phyloP scores from a whole-genome alignment of 2,113 vertebrate species.

The Varanus komodoensis region DNA sequence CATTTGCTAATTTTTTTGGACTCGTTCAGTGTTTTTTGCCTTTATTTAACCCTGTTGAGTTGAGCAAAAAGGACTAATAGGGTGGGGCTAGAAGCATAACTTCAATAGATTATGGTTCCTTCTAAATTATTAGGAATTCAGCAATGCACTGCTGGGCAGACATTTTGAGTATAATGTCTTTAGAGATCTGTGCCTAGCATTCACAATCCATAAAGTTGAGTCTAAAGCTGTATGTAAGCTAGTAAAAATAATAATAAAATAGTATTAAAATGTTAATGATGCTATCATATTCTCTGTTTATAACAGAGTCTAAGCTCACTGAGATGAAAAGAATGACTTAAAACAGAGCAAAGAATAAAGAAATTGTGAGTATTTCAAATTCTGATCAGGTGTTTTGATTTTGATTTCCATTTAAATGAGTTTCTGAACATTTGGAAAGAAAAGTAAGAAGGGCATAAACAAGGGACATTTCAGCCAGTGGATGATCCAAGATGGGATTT shows the following conservation, averaged over 20 bases:
- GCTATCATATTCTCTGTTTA: constrained; percentile 40
- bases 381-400: constrained; percentile 47
- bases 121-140: constrained; percentile 48
- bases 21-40: constrained; percentile 16
- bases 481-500: constrained; percentile 18
- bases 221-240: constrained; percentile 45
- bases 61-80: constrained; percentile 32
- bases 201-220: constrained; percentile 32
- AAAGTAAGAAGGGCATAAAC: neutral
- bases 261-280: constrained; percentile 65
- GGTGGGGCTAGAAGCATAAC: neutral
- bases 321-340: constrained; percentile 57
- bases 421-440: constrained; percentile 24
- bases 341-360: constrained; percentile 1
- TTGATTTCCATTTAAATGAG: constrained; percentile 63
- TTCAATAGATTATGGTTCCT: constrained; percentile 11
- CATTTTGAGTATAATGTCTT: constrained; percentile 28
- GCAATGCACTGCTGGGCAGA: constrained; percentile 4
- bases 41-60: neutral
- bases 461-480: constrained; percentile 15
- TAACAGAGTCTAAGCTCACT: constrained; percentile 45
- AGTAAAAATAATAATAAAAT: constrained; percentile 35
- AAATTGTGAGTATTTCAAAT: constrained; percentile 53
- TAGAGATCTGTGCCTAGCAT: constrained; percentile 2
- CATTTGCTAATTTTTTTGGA: constrained; percentile 11